Base-by-base conservation (phyloP, 1,140 invertebrate genomes). In the Bombus affinis region DNA sequence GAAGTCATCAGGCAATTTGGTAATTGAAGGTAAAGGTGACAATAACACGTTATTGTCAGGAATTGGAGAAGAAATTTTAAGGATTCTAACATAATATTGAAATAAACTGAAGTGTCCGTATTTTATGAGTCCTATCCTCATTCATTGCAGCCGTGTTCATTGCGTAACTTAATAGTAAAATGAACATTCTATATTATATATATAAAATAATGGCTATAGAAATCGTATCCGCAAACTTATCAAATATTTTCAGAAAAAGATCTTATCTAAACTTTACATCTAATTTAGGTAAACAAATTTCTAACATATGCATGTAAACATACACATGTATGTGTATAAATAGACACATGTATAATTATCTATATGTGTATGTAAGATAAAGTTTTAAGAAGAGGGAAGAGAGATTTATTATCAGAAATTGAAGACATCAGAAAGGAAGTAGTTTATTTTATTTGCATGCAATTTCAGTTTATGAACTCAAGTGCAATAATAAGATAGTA, bases 1-100 rank as follows among this genome's bases (percentile, higher is more conserved):
- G 95, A 90, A 91, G 86, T 87, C 92, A 71, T 91, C 91, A 25
- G 88, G 90, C 66, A 93, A 89, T 72, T 83, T 96, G 72, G 83
- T 91, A 37, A 92, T 96, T 18, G 95, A 96, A 86, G 95, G 95
- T 83, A 95, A 95, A 92, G 93, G 95, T 90, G 94, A 95, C 92
- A 95, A 94, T 92, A 93, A 93, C 71, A 90, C 92, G 44, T 91
- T 95, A n/a, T 87, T 95, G 39, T 90, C 90, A 35, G 95, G 93
- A 89, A 93, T 95, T 62, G 88, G 93, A 42, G 91, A 93, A 32
- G 95, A 95, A 84, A 95, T 95, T 79, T 82, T 92, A 77, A 92
- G 83, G 81, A 86, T 93, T 39, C 88, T 95, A 74, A 85, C 90
- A 88, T 93, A 91, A 93, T 86, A 59, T 70, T 57, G 53, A 74